Conservation (phyloP, 2,888 invertebrate species). For the Platerodrilus igneus region DNA sequence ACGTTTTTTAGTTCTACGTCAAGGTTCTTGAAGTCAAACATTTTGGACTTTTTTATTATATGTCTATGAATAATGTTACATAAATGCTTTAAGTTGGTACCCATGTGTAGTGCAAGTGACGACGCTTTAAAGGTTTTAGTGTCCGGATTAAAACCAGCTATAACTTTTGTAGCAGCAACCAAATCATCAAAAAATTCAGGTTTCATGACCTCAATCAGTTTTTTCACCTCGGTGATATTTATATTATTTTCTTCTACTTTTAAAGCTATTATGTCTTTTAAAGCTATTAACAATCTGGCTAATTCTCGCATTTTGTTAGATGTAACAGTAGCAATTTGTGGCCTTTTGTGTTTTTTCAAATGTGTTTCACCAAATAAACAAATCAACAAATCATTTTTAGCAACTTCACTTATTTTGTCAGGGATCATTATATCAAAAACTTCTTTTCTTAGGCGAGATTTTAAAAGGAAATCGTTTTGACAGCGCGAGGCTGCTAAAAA, state of each 20-base stretch:
- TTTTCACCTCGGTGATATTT: constrained; percentile 1
- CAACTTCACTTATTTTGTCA: constrained; percentile 10
- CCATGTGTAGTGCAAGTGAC: constrained; percentile 8
- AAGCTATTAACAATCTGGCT: constrained; percentile 6
- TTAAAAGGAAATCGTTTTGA: constrained; percentile 10
- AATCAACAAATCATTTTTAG: constrained; percentile 13
- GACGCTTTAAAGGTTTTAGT: constrained; percentile 7
- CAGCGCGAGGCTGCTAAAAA: constrained; percentile 9
- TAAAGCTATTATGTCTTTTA: constrained; percentile 7
- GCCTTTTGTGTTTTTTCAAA: constrained; percentile 5
- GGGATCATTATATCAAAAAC: constrained; percentile 7
- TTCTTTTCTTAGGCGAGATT: constrained; percentile 5
- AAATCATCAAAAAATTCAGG: constrained; percentile 9
- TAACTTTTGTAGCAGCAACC: constrained; percentile 11
- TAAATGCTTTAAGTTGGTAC: constrained; percentile 9
- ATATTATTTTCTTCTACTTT: constrained; percentile 1
- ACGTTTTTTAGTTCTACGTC: constrained; percentile 8
- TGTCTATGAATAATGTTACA: constrained; percentile 7
- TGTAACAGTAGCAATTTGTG: constrained; percentile 6
- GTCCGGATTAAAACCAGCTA: constrained; percentile 11
- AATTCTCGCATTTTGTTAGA: constrained; percentile 9
- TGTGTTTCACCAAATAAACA: constrained; percentile 9
- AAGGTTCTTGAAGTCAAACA: constrained; percentile 1
- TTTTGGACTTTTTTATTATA: constrained; percentile 5
- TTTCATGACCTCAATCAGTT: constrained; percentile 6